Percentiles rank a stretch among this genome's conserved stretches.
Conservation (phyloP, 2,797 vertebrate genomes). For the Limnodromus scolopaceus region DNA sequence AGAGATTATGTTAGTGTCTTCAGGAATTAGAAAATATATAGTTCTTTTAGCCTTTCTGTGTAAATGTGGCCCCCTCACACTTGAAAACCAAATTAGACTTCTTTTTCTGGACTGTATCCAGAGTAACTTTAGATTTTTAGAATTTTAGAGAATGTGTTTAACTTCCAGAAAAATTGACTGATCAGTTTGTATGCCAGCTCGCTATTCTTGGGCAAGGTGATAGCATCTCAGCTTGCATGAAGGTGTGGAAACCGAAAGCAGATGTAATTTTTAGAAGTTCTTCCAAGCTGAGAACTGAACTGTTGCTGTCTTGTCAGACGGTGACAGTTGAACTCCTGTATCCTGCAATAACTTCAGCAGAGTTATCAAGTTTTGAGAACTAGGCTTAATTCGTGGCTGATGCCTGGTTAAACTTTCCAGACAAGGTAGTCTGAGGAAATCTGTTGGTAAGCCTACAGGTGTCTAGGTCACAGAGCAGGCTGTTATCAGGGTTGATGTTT, state of each 20-base stretch:
- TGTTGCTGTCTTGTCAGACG: not conserved
- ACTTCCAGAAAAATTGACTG: not conserved
- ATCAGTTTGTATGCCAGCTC: not conserved
- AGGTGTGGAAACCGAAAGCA: not conserved
- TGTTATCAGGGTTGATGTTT: not conserved
- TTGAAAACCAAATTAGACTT: not conserved
- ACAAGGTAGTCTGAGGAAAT: not conserved
- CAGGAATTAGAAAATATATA: not conserved
- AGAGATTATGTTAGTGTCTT: not conserved
- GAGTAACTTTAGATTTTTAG: not conserved
- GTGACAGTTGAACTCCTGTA: not conserved
- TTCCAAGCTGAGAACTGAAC: not conserved
- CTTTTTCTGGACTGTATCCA: not conserved
- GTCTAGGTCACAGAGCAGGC: not conserved
- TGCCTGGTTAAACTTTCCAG: not conserved
- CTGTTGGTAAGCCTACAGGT: not conserved
- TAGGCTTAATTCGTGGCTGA: rapidly evolving
- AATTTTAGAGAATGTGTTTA: not conserved
- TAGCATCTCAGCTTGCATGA: not conserved
- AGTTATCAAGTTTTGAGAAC: not conserved
- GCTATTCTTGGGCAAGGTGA: not conserved
- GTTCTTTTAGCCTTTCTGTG: not conserved
- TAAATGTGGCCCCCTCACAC: not conserved
- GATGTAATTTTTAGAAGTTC: not conserved
- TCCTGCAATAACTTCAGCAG: not conserved